Evolutionary conservation across 2,113 vertebrate genomes (phyloP), one percentile per base, ranked within the genome.

Genomic region (Verasper variegatus): DNA sequence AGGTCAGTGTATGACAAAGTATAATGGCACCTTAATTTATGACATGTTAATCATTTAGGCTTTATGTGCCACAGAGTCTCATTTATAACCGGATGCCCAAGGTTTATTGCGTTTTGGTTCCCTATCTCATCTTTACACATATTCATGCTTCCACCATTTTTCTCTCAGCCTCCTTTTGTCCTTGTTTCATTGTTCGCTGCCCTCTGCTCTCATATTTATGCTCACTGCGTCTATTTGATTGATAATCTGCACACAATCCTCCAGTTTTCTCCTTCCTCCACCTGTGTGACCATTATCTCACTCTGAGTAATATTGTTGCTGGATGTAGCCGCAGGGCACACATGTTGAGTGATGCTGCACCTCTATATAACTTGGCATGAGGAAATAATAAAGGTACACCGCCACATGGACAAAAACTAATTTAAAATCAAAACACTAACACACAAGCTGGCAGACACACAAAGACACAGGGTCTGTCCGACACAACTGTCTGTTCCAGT

Each of bases 401-500:
- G n/a, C 13, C 54, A 17, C 67, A 18, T 24, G 37, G 37, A 13
- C 2, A 55, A 63, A 3, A 64, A 21, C 65, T 21, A 31, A 13
- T 21, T 23, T 23, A 2, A 21, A 23, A 17, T 68, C 15, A 71
- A 26, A 52, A 52, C 17, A 52, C 31, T 7, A 31, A 31, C 9
- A 64, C 37, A 73, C 55, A 62, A 49, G 49, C 55, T 66, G n/a
- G 42, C 68, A 62, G 47, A 54, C 51, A 42, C 65, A 68, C 62
- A 63, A 67, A 71, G 23, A 64, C 13, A 24, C 60, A 40, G 81
- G 69, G 76, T 76, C 82, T 78, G 54, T 83, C 67, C 80, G 89
- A 89, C 86, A 84, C 37, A 49, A 60, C 73, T 83, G 80, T 89
- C 74, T 79, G 74, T 78, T 82, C 51, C 73, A 79, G 59, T 79